These are phyloP conservation scores for Megaleporinus macrocephalus DNA, from an alignment of 2,113 vertebrate species.

Conservation along the genomic window DNA sequence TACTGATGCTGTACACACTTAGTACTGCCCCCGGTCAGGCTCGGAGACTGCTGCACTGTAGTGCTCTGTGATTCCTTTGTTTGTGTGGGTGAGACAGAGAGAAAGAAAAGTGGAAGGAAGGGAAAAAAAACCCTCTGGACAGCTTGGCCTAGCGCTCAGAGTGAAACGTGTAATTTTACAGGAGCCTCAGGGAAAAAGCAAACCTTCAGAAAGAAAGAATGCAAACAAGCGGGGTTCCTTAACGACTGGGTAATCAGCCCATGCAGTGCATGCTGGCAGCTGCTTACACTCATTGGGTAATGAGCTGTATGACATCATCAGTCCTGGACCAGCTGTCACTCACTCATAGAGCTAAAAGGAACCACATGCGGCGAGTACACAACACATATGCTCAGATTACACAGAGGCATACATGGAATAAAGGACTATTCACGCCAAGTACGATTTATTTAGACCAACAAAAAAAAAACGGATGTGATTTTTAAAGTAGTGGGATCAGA, in stretches of 20 bases:
- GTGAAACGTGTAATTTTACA: slow-evolving; percentile 42
- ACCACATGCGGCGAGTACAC: slow-evolving; percentile 58
- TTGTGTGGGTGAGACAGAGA: not conserved
- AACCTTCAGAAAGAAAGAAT: not conserved
- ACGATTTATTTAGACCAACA: too few relatives aligned
- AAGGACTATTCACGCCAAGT: not conserved
- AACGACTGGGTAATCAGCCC: slow-evolving; percentile 10
- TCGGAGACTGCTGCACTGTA: not conserved
- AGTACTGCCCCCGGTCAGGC: not conserved
- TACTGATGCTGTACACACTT: not conserved
- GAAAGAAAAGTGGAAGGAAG: not conserved
- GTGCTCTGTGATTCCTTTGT: not conserved
- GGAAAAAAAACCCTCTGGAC: not conserved
- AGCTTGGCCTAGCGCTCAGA: not conserved
- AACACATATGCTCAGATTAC: not conserved
- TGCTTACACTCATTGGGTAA: slow-evolving; percentile 74
- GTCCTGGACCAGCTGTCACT: slow-evolving; percentile 61
- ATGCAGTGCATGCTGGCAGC: slow-evolving; percentile 57
- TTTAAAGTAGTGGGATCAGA: too few relatives aligned
- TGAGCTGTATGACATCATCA: slow-evolving; percentile 69
- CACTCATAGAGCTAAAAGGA: slow-evolving; percentile 62
- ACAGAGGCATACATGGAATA: not conserved
- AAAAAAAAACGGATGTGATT: too few relatives aligned
- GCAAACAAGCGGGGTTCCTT: not conserved
- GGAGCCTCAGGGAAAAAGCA: slow-evolving; percentile 43